Evolutionary conservation across 1,140 invertebrate species (phyloP).

Genomic region (Drosophila melanica): DNA sequence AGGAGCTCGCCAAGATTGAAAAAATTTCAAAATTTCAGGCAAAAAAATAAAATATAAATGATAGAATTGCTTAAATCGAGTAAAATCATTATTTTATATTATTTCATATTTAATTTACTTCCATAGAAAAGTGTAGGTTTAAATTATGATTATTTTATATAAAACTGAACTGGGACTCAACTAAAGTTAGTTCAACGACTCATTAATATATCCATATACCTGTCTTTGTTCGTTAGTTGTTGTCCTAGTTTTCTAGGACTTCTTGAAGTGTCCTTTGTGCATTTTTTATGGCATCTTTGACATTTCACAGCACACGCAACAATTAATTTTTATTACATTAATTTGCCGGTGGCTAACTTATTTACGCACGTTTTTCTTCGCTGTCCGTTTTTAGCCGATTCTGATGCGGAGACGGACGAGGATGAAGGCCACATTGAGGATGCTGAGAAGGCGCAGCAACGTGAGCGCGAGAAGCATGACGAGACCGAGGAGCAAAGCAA

Average conservation of each 20-base stretch:
- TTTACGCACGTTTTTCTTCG: constrained; percentile 43
- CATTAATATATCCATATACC: background rate
- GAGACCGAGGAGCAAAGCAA: constrained; percentile 82
- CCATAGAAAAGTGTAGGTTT: too few relatives aligned
- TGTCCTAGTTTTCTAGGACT: constrained; percentile 24
- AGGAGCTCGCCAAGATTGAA: too few relatives aligned
- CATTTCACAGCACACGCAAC: constrained; percentile 22
- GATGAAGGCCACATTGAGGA: constrained; percentile 83
- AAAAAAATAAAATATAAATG: too few relatives aligned
- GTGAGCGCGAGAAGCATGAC: constrained; percentile 78
- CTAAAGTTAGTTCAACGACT: too few relatives aligned
- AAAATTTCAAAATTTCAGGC: too few relatives aligned
- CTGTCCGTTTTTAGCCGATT: constrained; percentile 61
- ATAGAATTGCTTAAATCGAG: too few relatives aligned
- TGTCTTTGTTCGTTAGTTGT: constrained; percentile 6
- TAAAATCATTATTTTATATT: too few relatives aligned
- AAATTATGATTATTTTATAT: too few relatives aligned
- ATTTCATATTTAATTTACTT: too few relatives aligned
- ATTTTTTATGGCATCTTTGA: background rate
- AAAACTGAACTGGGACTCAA: too few relatives aligned
- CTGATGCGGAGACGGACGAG: constrained; percentile 83
- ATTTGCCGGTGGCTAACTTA: constrained; percentile 26
- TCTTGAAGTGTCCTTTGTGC: constrained; percentile 21
- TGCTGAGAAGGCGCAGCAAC: constrained; percentile 76
- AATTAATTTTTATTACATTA: constrained; percentile 46